Conservation (phyloP, 2,888 invertebrate species). For the Epicampocera succincta region DNA sequence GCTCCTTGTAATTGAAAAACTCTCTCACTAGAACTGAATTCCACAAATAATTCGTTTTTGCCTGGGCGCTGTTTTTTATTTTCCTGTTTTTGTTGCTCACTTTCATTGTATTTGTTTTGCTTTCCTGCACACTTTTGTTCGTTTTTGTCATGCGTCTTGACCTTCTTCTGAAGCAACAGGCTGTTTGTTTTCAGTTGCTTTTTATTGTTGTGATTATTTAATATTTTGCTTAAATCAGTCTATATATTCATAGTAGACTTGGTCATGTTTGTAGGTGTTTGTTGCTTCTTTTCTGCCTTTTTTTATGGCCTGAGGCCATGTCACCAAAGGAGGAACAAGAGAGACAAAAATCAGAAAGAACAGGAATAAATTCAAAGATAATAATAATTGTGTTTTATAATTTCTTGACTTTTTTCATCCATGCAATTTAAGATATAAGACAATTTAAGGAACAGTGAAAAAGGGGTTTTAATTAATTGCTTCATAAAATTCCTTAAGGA, state of each 20-base stretch:
- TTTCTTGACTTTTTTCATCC: neutral
- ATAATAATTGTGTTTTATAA: constrained; percentile 8
- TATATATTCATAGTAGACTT: constrained; percentile 23
- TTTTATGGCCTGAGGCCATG: constrained; percentile 42
- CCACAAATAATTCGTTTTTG: neutral
- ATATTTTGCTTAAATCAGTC: constrained; percentile 40
- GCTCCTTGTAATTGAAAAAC: neutral
- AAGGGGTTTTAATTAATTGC: no score
- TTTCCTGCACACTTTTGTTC: constrained; percentile 8
- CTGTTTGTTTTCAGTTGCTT: constrained; percentile 73
- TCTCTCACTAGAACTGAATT: constrained; percentile 50
- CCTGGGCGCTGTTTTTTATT: constrained; percentile 28
- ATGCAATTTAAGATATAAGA: neutral
- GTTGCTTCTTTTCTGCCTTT: neutral
- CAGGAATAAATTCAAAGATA: neutral
- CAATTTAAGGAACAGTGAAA: no score
- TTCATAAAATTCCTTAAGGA: no score
- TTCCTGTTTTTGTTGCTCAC: constrained; percentile 18
- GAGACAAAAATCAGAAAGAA: no score
- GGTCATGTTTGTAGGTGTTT: constrained; percentile 28
- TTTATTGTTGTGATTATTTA: constrained; percentile 29
- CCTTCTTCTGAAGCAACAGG: constrained; percentile 77
- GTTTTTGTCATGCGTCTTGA: constrained; percentile 70
- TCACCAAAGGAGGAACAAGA: constrained; percentile 8
- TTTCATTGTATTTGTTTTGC: neutral